Conservation (phyloP, 2,113 vertebrate genomes). For the Dryoscopus gambensis region DNA sequence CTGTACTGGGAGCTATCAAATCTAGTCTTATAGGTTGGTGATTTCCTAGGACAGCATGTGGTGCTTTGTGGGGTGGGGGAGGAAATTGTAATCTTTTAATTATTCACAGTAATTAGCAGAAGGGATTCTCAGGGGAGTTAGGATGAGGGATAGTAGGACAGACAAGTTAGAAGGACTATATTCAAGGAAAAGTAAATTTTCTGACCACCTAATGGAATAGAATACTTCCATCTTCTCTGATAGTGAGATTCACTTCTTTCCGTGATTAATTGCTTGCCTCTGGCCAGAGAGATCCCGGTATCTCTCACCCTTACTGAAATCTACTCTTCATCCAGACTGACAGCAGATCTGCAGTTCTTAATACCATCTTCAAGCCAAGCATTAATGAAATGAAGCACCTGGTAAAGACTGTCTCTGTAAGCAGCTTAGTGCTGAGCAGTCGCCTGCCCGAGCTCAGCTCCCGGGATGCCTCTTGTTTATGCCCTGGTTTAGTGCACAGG, state of each 20-base stretch:
- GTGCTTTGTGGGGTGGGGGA: not conserved
- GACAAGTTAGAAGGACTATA: not conserved
- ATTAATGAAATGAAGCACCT: slow-evolving; percentile 58
- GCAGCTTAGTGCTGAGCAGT: slow-evolving; percentile 44
- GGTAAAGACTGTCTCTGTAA: slow-evolving; percentile 46
- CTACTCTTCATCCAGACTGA: slow-evolving; percentile 20
- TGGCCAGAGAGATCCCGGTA: not conserved
- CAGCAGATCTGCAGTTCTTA: slow-evolving; percentile 50
- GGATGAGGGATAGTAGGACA: not conserved
- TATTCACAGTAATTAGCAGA: slow-evolving; percentile 36
- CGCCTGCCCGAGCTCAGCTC: slow-evolving; percentile 10
- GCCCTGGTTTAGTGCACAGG: not conserved
- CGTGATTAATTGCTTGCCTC: not conserved
- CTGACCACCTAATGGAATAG: not conserved
- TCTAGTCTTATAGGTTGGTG: not conserved
- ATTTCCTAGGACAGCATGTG: slow-evolving; percentile 1
- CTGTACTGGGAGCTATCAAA: not conserved
- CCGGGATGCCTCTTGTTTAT: not conserved
- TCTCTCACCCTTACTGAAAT: not conserved
- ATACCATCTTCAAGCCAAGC: slow-evolving; percentile 41
- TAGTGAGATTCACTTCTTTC: not conserved
- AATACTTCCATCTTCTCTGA: not conserved
- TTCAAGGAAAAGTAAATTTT: not conserved
- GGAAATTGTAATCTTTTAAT: slow-evolving; percentile 29
- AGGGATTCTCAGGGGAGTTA: not conserved